A percentile compares a stretch with the other conserved stretches of the same genome.
These are phyloP conservation scores for Gouania willdenowi DNA, from an alignment of 2,797 vertebrate genomes.

Conservation along the genomic window DNA sequence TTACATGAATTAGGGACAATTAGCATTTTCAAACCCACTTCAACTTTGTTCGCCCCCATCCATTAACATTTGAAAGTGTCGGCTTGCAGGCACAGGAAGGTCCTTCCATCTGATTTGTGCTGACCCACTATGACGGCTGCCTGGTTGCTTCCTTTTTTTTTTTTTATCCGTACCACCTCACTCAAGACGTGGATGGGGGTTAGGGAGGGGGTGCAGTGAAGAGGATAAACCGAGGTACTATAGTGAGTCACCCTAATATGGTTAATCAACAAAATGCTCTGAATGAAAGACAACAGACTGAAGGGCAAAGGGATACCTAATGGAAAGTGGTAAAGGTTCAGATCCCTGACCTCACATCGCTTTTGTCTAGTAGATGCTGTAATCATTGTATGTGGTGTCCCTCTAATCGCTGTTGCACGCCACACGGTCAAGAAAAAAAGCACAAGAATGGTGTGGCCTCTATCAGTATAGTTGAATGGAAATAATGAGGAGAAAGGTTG, in stretches of 20 bases:
- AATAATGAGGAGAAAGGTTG: conserved; percentile 40
- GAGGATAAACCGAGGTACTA: conserved; percentile 41
- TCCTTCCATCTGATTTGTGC: conserved; percentile 78
- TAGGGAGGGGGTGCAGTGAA: conserved; percentile 20
- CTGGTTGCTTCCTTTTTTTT: conserved; percentile 51
- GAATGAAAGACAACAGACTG: conserved; percentile 62
- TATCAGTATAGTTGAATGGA: conserved; percentile 35
- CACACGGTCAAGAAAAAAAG: conserved; percentile 4
- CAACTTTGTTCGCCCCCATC: conserved; percentile 82
- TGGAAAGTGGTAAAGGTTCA: conserved; percentile 36
- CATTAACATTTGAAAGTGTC: conserved; percentile 91
- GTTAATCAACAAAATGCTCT: conserved; percentile 71
- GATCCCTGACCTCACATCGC: conserved; percentile 33
- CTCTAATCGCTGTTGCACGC: conserved; percentile 17
- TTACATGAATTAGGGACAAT: conserved; percentile 85
- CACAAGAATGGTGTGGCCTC: conserved; percentile 1
- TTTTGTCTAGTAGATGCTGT: conserved; percentile 49
- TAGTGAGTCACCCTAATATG: conserved; percentile 66
- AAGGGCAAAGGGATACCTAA: conserved; percentile 47
- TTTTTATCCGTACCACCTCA: conserved; percentile 55
- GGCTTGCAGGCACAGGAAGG: conserved; percentile 85
- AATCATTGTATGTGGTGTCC: conserved; percentile 35
- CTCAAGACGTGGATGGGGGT: too few species aligned
- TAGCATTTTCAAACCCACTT: conserved; percentile 83
- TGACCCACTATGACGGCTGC: conserved; percentile 68